Evolutionary conservation across 2,888 invertebrate species (phyloP).

Genomic region (Hirtodrosophila confusa): DNA sequence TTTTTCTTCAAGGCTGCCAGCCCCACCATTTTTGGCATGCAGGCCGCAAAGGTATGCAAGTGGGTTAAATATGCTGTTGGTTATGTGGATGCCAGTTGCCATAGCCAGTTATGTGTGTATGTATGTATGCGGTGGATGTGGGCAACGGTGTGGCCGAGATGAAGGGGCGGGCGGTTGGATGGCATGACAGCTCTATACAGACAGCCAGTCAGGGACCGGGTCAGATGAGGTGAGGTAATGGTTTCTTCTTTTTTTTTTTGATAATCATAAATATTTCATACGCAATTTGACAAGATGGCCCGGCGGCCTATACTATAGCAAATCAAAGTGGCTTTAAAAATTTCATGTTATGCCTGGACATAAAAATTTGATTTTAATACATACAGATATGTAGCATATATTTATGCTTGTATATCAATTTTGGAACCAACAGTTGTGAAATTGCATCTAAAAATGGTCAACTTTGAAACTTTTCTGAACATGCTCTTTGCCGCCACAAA

Average conservation of each 20-base stretch:
- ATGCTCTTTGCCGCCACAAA: background rate
- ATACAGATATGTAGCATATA: conserved; percentile 5
- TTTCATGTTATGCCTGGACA: conserved; percentile 53
- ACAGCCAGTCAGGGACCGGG: conserved; percentile 21
- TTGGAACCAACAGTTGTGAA: too few species aligned
- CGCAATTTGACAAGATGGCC: conserved; percentile 60
- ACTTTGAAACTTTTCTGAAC: background rate
- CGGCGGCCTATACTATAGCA: conserved; percentile 31
- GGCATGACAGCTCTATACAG: background rate
- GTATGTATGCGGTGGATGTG: conserved; percentile 8
- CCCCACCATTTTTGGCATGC: conserved; percentile 42
- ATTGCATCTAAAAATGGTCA: background rate
- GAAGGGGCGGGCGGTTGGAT: background rate
- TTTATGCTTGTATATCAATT: conserved; percentile 23
- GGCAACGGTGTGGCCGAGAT: conserved; percentile 9
- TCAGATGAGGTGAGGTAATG: conserved; percentile 14
- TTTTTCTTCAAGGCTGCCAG: conserved; percentile 2
- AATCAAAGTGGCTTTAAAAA: conserved; percentile 70
- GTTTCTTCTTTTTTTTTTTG: conserved; percentile 29
- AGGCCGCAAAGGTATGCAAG: conserved; percentile 57
- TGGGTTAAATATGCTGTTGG: conserved; percentile 49
- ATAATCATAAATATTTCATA: conserved; percentile 67
- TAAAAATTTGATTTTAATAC: conserved; percentile 53
- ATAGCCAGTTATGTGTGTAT: conserved; percentile 5
- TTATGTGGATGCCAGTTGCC: conserved; percentile 38